phyloP scores from a whole-genome alignment of 2,888 invertebrate genomes.

The Noctua fimbriata region DNA sequence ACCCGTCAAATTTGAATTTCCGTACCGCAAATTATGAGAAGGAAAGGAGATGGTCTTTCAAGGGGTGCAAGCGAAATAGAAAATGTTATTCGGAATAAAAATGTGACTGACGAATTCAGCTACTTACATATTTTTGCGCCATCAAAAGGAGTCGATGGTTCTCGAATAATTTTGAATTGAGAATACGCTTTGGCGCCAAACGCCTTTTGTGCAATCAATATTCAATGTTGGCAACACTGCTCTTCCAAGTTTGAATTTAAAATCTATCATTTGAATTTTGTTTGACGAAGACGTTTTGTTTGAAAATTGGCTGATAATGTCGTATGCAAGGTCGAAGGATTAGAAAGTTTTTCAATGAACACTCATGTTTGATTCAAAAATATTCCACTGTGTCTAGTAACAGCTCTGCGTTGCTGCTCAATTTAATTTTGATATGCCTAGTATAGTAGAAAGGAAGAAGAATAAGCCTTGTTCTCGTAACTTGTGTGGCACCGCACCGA shows the following conservation, averaged over 20 bases:
- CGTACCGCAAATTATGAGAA: conserved; percentile 81
- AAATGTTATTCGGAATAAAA: conserved; percentile 81
- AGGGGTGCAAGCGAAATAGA: conserved; percentile 70
- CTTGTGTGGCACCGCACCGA: no score
- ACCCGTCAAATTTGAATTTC: conserved; percentile 89
- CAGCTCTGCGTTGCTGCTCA: not conserved
- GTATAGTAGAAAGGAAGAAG: no score
- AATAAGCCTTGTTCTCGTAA: no score
- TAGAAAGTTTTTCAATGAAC: not conserved
- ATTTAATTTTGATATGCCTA: not conserved
- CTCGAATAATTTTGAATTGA: conserved; percentile 90
- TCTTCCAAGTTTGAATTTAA: conserved; percentile 82
- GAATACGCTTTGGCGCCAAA: conserved; percentile 89
- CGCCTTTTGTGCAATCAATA: conserved; percentile 91
- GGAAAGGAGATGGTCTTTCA: conserved; percentile 66
- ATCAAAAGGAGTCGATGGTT: conserved; percentile 88
- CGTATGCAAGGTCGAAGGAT: conserved; percentile 16
- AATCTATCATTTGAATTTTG: conserved; percentile 85
- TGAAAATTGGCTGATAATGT: conserved; percentile 65
- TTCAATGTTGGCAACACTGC: conserved; percentile 87
- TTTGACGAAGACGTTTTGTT: conserved; percentile 77
- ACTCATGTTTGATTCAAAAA: not conserved
- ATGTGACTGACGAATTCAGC: conserved; percentile 87
- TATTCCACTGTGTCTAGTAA: no score
- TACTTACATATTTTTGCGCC: conserved; percentile 90